Percentiles rank a stretch among this genome's conserved stretches.
Conservation (phyloP, 2,888 invertebrate genomes). For the Odontocerum albicorne region DNA sequence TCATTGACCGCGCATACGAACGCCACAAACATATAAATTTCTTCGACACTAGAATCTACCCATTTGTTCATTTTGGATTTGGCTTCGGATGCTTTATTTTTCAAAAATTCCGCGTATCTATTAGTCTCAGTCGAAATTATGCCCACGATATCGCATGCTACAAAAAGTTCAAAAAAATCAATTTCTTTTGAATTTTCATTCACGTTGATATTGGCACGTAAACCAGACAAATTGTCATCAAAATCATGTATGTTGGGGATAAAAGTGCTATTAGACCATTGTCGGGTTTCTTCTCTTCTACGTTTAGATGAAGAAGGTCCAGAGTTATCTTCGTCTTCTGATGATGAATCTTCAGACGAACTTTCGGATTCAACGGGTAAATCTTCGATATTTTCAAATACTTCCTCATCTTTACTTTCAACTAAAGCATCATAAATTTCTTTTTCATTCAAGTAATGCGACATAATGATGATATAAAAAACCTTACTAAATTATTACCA, state of each 20-base stretch:
- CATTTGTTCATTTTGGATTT: slow-evolving; percentile 13
- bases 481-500: no score
- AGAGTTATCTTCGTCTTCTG: slow-evolving; percentile 3
- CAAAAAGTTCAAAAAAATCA: slow-evolving; percentile 2
- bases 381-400: slow-evolving; percentile 1
- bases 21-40: slow-evolving; percentile 8
- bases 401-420: slow-evolving; percentile 2
- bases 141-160: neutral
- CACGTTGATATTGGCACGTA: neutral
- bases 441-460: no score
- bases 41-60: slow-evolving; percentile 9
- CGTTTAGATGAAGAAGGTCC: slow-evolving; percentile 2
- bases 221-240: neutral
- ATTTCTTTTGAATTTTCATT: neutral
- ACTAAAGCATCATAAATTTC: neutral
- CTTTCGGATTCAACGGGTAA: neutral
- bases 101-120: slow-evolving; percentile 5
- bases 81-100: neutral
- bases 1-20: no score
- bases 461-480: no score
- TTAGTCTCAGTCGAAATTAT: slow-evolving; percentile 3
- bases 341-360: slow-evolving; percentile 1
- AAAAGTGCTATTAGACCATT: slow-evolving; percentile 1
- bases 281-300: slow-evolving; percentile 1
- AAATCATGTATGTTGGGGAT: neutral